A percentile compares a stretch with the other conserved stretches of the same genome.
Conservation (phyloP, 2,888 invertebrate species). For the Ophion costatus region DNA sequence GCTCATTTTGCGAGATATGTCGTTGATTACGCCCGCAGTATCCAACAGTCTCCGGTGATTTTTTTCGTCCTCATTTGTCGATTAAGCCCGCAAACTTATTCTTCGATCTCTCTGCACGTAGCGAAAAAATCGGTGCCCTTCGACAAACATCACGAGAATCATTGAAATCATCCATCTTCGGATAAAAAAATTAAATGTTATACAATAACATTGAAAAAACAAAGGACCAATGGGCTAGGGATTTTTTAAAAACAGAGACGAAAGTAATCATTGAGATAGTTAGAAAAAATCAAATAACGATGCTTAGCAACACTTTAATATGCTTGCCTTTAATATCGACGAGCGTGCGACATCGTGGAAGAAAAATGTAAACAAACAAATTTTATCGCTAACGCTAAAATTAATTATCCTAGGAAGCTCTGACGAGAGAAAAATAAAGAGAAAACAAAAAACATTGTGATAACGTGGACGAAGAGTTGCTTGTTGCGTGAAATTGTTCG, state of each 20-base stretch:
- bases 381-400: slow-evolving; percentile 9
- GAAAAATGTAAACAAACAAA: slow-evolving; percentile 1
- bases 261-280: not conserved
- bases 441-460: slow-evolving; percentile 74
- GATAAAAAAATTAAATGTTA: not conserved
- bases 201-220: not conserved
- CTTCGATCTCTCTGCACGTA: not conserved
- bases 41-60: not conserved
- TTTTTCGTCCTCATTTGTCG: not conserved
- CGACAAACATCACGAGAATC: not conserved
- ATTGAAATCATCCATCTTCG: not conserved
- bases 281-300: not conserved
- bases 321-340: slow-evolving; percentile 69
- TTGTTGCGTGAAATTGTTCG: not conserved
- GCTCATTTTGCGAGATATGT: not conserved
- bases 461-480: slow-evolving; percentile 62
- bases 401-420: slow-evolving; percentile 22
- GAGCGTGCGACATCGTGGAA: slow-evolving; percentile 70
- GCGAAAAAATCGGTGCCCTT: not conserved
- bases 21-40: not conserved
- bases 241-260: not conserved
- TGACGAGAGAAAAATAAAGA: not conserved
- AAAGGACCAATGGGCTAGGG: not conserved
- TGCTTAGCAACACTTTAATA: not conserved
- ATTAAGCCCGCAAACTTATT: not conserved